Base-by-base conservation (phyloP, 23 tunicate species). In the Styela clava region DNA sequence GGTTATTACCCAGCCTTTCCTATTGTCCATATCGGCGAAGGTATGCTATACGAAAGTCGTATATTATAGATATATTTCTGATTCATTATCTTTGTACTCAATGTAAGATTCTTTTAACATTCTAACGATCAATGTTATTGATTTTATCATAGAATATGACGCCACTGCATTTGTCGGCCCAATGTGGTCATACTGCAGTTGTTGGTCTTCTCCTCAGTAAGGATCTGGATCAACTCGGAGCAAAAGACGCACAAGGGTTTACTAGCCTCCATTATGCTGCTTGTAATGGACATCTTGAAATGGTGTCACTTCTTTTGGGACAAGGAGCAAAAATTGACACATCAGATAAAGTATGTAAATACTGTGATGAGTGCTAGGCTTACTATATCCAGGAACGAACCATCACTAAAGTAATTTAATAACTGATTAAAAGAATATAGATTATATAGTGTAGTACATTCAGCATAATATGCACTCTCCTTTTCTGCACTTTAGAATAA, bases 181-280 rank as follows among this genome's bases (percentile, higher is more conserved):
- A 82, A 35, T 82, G 98, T 63, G 98, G 98, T 24, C 89, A 63
- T 35, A 91, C 89, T 18, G 89, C 79, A 3, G 98, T 93, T 21
- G 98, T 93, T 33, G 94, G 85, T 22, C 87, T 93, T 26, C 77
- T 93, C 22, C 69, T 93, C 16, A 87, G 90, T 67, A 93, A 93
- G 64, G 85, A 91, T 16, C 91, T 93, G 9, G 68, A 76, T n/a
- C 98, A 93, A 73, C 56, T 93, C 24, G 63, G 77, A 20, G 65
- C 86, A 16, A 62, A 65, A 20, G 98, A 93, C 44, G 84, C 82
- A 1, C 74, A 68, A 37, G 93, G 93, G 1, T 85, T 36, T 36
- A 85, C 93, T 25, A 83, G 98, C 69, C 81, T 93, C 2, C 98
- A 93, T 74, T 87, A 93, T 71, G 98, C 98, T 22, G 98, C 93